A percentile compares a stretch with the other conserved stretches of the same genome.
These are phyloP conservation scores for Forficula auricularia DNA, from an alignment of 1,140 invertebrate species.

Conservation along the genomic window DNA sequence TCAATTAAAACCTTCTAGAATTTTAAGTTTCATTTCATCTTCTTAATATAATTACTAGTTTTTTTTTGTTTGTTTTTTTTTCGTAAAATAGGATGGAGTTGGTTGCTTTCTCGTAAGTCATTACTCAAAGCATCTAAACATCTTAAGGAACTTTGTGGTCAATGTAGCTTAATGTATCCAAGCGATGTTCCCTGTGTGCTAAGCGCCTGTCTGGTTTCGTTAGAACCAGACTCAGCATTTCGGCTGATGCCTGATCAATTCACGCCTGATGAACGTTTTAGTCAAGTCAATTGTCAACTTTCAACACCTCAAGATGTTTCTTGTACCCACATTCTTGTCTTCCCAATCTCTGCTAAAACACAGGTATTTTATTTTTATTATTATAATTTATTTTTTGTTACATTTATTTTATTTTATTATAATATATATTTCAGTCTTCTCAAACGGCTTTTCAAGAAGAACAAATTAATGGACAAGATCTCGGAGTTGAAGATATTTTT, in stretches of 20 bases:
- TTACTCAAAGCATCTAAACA: conserved; percentile 70
- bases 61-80: conserved; percentile 1
- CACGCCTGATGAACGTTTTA: conserved; percentile 79
- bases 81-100: conserved; percentile 61
- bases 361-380: conserved; percentile 41
- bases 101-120: conserved; percentile 78
- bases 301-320: conserved; percentile 86
- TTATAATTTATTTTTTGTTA: conserved; percentile 4
- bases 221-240: conserved; percentile 85
- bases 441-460: conserved; percentile 70
- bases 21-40: no score
- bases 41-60: no score
- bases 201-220: conserved; percentile 89
- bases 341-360: conserved; percentile 92
- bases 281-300: conserved; percentile 65
- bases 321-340: conserved; percentile 95
- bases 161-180: conserved; percentile 68
- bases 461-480: conserved; percentile 54
- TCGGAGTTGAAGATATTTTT: conserved; percentile 58
- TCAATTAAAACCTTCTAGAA: no score
- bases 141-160: conserved; percentile 76
- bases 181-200: conserved; percentile 72
- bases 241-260: conserved; percentile 89
- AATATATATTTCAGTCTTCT: conserved; percentile 43
- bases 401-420: conserved; percentile 11